Evolutionary conservation across 2,797 vertebrate genomes (phyloP), one percentile per base, ranked within the genome.

Genomic region (Euphonia xanthogaster): DNA sequence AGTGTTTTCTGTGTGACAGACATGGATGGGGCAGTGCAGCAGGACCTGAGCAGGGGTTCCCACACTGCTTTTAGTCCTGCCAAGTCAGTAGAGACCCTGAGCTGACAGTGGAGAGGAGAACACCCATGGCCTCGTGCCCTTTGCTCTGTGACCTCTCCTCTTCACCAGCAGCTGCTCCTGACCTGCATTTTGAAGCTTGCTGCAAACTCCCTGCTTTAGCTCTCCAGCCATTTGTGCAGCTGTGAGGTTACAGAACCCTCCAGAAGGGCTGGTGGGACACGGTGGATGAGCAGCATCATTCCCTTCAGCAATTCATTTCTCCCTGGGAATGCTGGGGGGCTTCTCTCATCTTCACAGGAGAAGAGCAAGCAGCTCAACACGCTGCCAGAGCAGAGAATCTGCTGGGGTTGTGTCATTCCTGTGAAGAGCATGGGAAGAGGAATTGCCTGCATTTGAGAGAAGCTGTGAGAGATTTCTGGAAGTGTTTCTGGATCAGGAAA

Each of bases 401-500:
- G 65, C 57, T 20, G 54, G 78, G 57, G 61, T 53, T 84, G 53
- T 3, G 15, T 51, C 78, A 88, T 86, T 91, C 57, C 55, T 79
- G 60, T 48, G 65, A 86, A 86, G 42, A 78, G 53, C 53, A 68
- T 50, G 77, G 76, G 18, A 39, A 89, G 55, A 86, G 94, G 88
- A 93, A 68, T 22, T 70, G 50, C 47, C 81, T 77, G 51, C 4
- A 7, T 75, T 67, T 71, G 14, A 87, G 42, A 93, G 70, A 93
- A 91, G 77, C 76, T 72, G 77, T 37, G 65, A 91, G 35, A 86
- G 53, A 42, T 95, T 80, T 96, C 84, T 96, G 65, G 92, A 96
- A 71, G 60, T 33, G 22, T 61, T 90, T 81, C 87, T 93, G 72
- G 82, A 96, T 44, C 10, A 44, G n/a, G 61, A 61, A 53, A 91